Evolutionary conservation across 2,888 invertebrate genomes (phyloP).

Genomic region (Eristalinus sepulchralis): DNA sequence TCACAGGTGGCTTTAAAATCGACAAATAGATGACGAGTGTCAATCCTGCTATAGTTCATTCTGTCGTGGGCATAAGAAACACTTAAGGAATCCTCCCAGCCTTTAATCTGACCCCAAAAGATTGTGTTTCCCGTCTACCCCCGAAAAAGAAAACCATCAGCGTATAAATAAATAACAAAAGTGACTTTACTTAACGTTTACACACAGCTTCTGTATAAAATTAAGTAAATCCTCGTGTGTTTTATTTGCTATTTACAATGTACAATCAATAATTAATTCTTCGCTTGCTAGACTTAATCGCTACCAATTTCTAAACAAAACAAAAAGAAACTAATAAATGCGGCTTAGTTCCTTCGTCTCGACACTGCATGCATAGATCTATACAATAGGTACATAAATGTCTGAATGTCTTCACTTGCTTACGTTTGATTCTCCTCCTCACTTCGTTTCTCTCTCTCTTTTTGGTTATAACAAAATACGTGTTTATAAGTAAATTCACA

Average conservation of each 20-base stretch:
- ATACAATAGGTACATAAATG: constrained; percentile 54
- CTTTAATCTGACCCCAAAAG: no score
- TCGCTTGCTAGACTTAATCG: constrained; percentile 16
- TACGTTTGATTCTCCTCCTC: not conserved
- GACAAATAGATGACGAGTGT: no score
- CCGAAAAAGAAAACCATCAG: not conserved
- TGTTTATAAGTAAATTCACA: constrained; percentile 41
- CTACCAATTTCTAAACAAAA: constrained; percentile 36
- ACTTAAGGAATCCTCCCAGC: no score
- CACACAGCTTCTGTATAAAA: constrained; percentile 18
- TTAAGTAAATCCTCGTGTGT: constrained; percentile 36
- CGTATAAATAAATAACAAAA: constrained; percentile 12
- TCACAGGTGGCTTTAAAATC: no score
- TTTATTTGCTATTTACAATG: constrained; percentile 9
- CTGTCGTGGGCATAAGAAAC: no score
- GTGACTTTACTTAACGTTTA: not conserved
- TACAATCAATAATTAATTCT: not conserved
- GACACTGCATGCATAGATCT: constrained; percentile 10
- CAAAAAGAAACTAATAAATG: constrained; percentile 32
- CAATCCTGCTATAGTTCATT: no score
- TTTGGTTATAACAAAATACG: constrained; percentile 21
- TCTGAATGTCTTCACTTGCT: constrained; percentile 32
- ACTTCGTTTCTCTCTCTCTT: not conserved
- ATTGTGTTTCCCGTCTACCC: not conserved
- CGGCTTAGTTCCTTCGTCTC: not conserved